phyloP scores from a whole-genome alignment of 2,113 vertebrate genomes.

The Sylvia atricapilla region DNA sequence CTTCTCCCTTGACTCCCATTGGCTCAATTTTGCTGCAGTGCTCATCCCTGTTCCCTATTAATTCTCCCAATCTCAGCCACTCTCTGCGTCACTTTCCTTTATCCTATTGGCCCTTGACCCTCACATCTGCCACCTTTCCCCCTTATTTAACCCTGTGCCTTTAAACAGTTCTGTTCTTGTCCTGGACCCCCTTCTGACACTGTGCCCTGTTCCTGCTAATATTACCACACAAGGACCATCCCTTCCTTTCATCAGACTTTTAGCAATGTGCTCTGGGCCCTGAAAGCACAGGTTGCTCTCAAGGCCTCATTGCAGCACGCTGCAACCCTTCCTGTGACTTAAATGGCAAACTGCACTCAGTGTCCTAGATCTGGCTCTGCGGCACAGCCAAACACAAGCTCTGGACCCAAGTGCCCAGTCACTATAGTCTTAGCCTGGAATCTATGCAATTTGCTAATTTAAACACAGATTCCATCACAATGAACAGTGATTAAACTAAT shows the following conservation, averaged over 20 bases:
- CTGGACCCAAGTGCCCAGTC: not conserved
- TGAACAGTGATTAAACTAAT: not conserved
- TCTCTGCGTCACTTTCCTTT: not conserved
- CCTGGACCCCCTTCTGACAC: not conserved
- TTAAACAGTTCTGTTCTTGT: not conserved
- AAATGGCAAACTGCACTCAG: not conserved
- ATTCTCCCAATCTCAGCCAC: not conserved
- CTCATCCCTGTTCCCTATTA: not conserved
- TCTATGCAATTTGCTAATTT: not conserved
- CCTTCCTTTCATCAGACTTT: not conserved
- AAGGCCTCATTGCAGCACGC: not conserved
- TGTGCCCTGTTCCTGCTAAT: not conserved
- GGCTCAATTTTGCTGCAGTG: not conserved
- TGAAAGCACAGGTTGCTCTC: not conserved
- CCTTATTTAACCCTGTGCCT: not conserved
- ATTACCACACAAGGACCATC: not conserved
- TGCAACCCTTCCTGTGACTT: not conserved
- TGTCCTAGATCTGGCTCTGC: not conserved
- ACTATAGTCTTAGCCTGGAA: not conserved
- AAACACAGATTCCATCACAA: constrained; percentile 2
- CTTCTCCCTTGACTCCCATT: not conserved
- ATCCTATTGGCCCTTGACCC: not conserved
- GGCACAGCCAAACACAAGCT: not conserved
- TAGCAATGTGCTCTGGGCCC: not conserved
- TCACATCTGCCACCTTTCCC: not conserved